Base-by-base conservation (phyloP, 2,797 vertebrate genomes). In the Stomatorhinus walkeri region DNA sequence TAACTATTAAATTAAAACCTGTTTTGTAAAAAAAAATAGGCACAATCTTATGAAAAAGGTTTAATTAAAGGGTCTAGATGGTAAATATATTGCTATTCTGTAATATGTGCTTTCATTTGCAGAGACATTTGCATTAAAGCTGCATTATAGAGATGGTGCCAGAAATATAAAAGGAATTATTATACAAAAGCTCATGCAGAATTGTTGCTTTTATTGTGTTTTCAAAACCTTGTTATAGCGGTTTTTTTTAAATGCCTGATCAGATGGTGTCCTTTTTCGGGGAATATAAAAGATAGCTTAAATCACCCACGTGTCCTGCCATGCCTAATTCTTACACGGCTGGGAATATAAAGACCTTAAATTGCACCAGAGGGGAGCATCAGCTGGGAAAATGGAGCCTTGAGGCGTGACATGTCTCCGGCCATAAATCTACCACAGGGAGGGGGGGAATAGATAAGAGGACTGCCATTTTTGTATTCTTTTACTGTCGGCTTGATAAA, bases 401-500 rank as follows among this genome's bases (percentile, higher is more conserved):
- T 40, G 48, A 54, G 56, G 59, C 76, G 51, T 56, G 28, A 52
- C 68, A 87, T 89, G 90, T 83, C 87, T 40, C 10, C 83, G 2
- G 43, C 89, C 91, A 6, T 89, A 90, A 91, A 85, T 88, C 86
- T 88, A 10, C 88, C 19, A 88, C 87, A 49, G 85, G 88, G 90
- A 90, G 72, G 4, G 14, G 22, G 88, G 85, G 85, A 40, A 76
- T 84, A 90, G 86, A 90, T 90, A 88, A 46, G 89, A 90, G 14
- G 89, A 3, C 89, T 91, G 51, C 61, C 85, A 87, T 16, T 52
- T 46, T 91, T 89, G 48, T 61, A 87, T 92, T 92, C 48, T 91
- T 90, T 91, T 79, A 84, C 68, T 86, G 56, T 88, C 87, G 59
- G 1, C 32, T 85, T 92, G 87, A 89, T 90, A 90, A 91, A 88